A percentile compares a stretch with the other conserved stretches of the same genome.
Conservation (phyloP, 2,113 vertebrate genomes). For the Ranitomeya imitator region DNA sequence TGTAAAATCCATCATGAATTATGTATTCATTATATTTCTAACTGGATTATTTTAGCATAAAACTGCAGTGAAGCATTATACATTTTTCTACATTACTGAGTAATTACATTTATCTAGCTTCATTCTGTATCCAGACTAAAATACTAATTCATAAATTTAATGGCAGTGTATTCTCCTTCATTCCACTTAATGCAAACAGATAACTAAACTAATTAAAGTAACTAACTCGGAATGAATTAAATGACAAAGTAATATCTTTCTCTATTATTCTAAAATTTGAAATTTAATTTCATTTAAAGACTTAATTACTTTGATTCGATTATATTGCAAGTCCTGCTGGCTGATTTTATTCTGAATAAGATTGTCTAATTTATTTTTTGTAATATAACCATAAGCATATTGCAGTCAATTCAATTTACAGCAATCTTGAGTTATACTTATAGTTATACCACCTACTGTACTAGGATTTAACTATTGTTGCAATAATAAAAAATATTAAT, state of each 20-base stretch:
- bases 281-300: slow-evolving; percentile 59
- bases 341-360: slow-evolving; percentile 54
- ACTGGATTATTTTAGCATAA: slow-evolving; percentile 49
- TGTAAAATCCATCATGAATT: slow-evolving; percentile 40
- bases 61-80: slow-evolving; percentile 34
- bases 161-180: slow-evolving; percentile 54
- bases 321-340: slow-evolving; percentile 54
- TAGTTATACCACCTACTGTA: slow-evolving; percentile 39
- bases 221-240: slow-evolving; percentile 55
- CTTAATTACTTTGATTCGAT: slow-evolving; percentile 55
- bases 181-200: slow-evolving; percentile 56
- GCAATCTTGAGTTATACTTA: slow-evolving; percentile 51
- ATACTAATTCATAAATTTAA: slow-evolving; percentile 56
- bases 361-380: slow-evolving; percentile 53
- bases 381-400: slow-evolving; percentile 52
- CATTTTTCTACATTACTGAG: slow-evolving; percentile 54
- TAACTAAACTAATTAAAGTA: slow-evolving; percentile 58
- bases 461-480: slow-evolving; percentile 36
- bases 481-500: slow-evolving; percentile 47
- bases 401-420: slow-evolving; percentile 52
- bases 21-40: slow-evolving; percentile 53
- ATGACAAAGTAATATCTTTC: slow-evolving; percentile 55
- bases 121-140: slow-evolving; percentile 11
- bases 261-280: slow-evolving; percentile 56
- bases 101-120: slow-evolving; percentile 54